phyloP scores from a whole-genome alignment of 2,888 invertebrate genomes.

The Drosophila dives region DNA sequence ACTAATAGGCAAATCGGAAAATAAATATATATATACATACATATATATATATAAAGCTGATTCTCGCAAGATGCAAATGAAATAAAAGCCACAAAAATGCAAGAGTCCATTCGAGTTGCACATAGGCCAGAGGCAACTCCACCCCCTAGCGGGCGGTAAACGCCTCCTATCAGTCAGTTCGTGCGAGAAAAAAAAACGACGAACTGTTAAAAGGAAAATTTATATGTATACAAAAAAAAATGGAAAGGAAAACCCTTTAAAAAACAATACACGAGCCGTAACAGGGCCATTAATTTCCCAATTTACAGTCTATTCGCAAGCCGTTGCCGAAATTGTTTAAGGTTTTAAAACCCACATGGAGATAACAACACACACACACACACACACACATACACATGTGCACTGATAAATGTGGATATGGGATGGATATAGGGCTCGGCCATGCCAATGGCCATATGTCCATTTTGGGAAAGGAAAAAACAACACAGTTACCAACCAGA shows the following conservation, averaged over 20 bases:
- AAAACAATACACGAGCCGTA: slow-evolving; percentile 79
- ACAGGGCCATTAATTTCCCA: slow-evolving; percentile 78
- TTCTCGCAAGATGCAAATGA: not conserved
- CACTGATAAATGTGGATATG: slow-evolving; percentile 57
- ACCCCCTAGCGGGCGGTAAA: slow-evolving; percentile 11
- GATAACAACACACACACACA: slow-evolving; percentile 54
- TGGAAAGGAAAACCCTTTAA: slow-evolving; percentile 67
- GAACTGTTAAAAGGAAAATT: slow-evolving; percentile 37
- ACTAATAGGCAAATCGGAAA: not conserved
- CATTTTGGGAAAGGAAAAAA: slow-evolving; percentile 71
- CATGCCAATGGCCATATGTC: slow-evolving; percentile 79
- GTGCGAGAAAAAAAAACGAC: slow-evolving; percentile 32
- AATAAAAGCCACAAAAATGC: slow-evolving; percentile 30
- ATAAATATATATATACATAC: no score
- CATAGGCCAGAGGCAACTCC: slow-evolving; percentile 6
- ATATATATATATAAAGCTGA: not conserved
- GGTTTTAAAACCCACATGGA: slow-evolving; percentile 73
- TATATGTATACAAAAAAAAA: slow-evolving; percentile 9
- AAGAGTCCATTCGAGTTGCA: slow-evolving; percentile 29
- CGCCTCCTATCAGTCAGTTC: slow-evolving; percentile 49
- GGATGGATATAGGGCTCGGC: slow-evolving; percentile 22
- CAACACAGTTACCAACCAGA: slow-evolving; percentile 48
- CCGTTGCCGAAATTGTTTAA: slow-evolving; percentile 79
- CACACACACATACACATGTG: slow-evolving; percentile 26
- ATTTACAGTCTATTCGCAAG: slow-evolving; percentile 80